These are phyloP conservation scores for Pseudochirops cupreus DNA, from an alignment of 2,797 vertebrate genomes.

Conservation along the genomic window DNA sequence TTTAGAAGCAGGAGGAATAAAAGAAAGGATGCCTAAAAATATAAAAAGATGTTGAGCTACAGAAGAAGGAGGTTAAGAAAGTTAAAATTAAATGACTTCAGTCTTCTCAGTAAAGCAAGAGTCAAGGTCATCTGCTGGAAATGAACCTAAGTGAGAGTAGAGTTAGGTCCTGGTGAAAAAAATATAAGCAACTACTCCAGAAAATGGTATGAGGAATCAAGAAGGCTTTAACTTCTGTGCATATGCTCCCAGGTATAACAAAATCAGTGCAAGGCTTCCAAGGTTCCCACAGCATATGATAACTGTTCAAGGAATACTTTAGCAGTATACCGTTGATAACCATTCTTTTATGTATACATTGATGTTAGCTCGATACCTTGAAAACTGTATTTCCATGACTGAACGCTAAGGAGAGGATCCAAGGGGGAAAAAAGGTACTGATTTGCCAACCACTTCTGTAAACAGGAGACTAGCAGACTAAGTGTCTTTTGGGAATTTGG, in stretches of 20 bases:
- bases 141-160: neutral
- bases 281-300: neutral
- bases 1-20: neutral
- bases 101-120: neutral
- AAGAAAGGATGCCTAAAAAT: neutral
- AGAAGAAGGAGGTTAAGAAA: constrained; percentile 10
- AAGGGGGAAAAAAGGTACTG: neutral
- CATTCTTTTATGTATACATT: neutral
- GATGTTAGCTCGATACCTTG: neutral
- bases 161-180: neutral
- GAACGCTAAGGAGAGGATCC: neutral
- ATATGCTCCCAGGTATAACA: neutral
- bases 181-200: neutral
- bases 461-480: neutral
- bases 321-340: neutral
- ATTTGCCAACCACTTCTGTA: neutral
- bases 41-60: neutral
- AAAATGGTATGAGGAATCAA: neutral
- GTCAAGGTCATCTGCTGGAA: neutral
- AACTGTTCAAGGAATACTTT: neutral
- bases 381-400: neutral
- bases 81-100: neutral
- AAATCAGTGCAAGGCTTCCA: neutral
- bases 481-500: neutral
- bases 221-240: neutral